Conservation (phyloP, 2,797 vertebrate species). For the Channallabes apus region DNA sequence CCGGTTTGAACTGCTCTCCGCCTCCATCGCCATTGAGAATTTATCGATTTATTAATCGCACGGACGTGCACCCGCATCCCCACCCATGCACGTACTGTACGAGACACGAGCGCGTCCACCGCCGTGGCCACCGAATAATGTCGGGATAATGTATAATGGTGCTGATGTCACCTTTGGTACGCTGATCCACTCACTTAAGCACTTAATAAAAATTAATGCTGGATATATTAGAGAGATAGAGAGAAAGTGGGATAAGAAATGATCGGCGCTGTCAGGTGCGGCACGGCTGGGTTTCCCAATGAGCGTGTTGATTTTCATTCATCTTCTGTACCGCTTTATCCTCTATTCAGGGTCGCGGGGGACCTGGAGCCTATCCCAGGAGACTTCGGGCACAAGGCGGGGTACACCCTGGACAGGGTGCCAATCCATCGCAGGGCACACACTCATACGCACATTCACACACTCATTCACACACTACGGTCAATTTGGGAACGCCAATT, state of each 20-base stretch:
- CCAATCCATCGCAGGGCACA: no score
- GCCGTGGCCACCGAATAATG: no score
- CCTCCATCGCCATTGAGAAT: background rate
- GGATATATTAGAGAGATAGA: slow-evolving; percentile 60
- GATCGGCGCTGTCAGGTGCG: background rate
- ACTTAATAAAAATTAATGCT: slow-evolving; percentile 66
- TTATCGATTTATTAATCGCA: background rate
- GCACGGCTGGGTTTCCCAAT: slow-evolving; percentile 7
- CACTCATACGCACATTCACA: no score
- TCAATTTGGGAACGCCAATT: no score
- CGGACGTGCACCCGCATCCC: slow-evolving; percentile 3
- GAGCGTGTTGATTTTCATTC: background rate
- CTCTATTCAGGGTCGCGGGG: no score
- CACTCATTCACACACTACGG: no score
- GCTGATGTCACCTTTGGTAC: slow-evolving; percentile 56
- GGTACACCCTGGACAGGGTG: no score
- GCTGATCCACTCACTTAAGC: slow-evolving; percentile 63
- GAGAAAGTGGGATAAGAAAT: background rate
- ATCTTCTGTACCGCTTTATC: no score
- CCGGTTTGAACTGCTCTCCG: background rate
- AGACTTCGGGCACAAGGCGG: no score
- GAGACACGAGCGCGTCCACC: no score
- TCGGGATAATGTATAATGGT: slow-evolving; percentile 57
- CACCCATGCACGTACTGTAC: background rate
- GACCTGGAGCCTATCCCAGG: no score